These are phyloP conservation scores for Helicoverpa armigera DNA, from an alignment of 1,140 invertebrate species.

Conservation along the genomic window DNA sequence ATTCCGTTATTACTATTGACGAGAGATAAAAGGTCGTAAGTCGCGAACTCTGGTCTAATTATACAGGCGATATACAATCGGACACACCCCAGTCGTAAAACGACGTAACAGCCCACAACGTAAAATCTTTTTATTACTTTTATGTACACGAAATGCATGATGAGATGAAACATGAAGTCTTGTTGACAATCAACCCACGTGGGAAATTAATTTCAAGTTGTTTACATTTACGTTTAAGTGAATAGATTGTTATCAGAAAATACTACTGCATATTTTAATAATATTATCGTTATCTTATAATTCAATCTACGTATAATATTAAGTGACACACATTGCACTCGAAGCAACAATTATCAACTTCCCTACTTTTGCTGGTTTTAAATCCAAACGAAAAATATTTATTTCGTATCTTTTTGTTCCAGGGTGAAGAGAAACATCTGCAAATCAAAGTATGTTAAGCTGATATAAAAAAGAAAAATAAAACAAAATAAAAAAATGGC, in stretches of 20 bases:
- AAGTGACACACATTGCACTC: not conserved
- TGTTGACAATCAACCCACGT: not conserved
- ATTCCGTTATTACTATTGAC: slow-evolving; percentile 38
- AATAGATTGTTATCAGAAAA: not conserved
- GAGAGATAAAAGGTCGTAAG: slow-evolving; percentile 30
- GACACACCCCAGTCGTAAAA: slow-evolving; percentile 40
- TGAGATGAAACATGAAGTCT: not conserved
- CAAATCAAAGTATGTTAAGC: slow-evolving; percentile 42
- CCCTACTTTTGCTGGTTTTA: too few relatives aligned
- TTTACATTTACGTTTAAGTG: not conserved
- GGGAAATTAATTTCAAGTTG: not conserved
- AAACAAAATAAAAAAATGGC: slow-evolving; percentile 61
- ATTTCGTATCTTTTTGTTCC: slow-evolving; percentile 15
- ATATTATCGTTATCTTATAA: not conserved
- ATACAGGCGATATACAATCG: slow-evolving; percentile 13
- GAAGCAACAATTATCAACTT: too few relatives aligned
- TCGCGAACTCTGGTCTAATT: slow-evolving; percentile 36
- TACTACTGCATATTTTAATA: not conserved
- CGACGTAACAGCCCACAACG: slow-evolving; percentile 14
- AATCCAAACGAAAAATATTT: not conserved
- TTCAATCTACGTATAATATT: not conserved
- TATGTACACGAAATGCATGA: not conserved
- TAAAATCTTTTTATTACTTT: slow-evolving; percentile 1
- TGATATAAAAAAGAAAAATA: slow-evolving; percentile 35
- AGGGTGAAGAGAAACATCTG: not conserved